Evolutionary conservation across 2,113 vertebrate species (phyloP).

Genomic region (Sphyrna mokarran): DNA sequence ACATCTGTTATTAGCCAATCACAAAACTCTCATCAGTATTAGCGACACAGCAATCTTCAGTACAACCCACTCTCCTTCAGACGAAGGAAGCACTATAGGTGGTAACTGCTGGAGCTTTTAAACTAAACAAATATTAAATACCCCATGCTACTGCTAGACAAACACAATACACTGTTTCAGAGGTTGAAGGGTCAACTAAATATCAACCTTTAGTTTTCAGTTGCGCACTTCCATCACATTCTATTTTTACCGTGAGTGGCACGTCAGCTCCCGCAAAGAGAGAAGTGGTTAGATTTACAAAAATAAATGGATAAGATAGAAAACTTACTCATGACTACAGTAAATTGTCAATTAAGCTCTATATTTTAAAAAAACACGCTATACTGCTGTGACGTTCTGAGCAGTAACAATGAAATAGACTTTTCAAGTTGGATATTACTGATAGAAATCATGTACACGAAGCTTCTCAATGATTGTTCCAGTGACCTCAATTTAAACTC

Average conservation of each 20-base stretch:
- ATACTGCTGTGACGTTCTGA: neutral
- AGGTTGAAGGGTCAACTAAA: neutral
- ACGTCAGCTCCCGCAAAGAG: neutral
- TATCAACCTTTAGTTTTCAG: neutral
- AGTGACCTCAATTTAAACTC: slow-evolving; percentile 5
- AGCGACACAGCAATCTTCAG: neutral
- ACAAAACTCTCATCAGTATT: neutral
- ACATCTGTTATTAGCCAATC: neutral
- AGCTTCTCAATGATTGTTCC: neutral
- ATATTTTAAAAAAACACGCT: neutral
- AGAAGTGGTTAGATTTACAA: neutral
- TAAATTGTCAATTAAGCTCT: neutral
- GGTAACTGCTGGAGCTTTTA: neutral
- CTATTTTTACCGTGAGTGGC: neutral
- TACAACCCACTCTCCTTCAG: neutral
- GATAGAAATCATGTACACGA: neutral
- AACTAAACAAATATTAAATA: neutral
- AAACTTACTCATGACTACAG: neutral
- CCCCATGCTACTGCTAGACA: neutral
- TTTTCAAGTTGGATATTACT: neutral
- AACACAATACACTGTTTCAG: neutral
- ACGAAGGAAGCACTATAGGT: neutral
- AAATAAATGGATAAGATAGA: neutral
- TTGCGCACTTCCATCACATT: neutral
- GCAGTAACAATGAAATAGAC: neutral